Evolutionary conservation across 2,888 invertebrate genomes (phyloP).

Genomic region (Perdita meconis): DNA sequence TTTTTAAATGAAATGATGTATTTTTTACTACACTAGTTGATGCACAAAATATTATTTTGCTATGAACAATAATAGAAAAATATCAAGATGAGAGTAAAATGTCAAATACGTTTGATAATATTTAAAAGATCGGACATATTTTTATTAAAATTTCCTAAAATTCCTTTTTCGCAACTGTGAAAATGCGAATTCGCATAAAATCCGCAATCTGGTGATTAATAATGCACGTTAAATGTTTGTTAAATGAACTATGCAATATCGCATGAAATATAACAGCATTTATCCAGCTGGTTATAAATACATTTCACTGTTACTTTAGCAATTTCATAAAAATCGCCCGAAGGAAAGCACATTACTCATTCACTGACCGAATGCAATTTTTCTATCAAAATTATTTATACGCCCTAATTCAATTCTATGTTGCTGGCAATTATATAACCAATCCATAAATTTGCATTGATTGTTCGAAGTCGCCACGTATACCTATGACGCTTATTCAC

Average conservation of each 20-base stretch:
- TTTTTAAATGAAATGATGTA: too few species aligned
- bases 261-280: neutral
- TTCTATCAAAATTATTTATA: neutral
- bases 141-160: too few species aligned
- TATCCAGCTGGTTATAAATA: neutral
- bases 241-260: neutral
- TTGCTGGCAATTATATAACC: neutral
- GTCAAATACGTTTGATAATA: too few species aligned
- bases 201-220: too few species aligned
- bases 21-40: too few species aligned
- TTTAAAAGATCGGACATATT: too few species aligned
- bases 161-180: too few species aligned
- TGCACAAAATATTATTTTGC: too few species aligned
- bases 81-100: too few species aligned
- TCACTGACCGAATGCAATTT: neutral
- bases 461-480: conserved; percentile 15
- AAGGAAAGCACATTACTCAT: neutral
- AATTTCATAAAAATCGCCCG: neutral
- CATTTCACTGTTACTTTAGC: neutral
- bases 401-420: neutral
- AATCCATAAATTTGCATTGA: neutral
- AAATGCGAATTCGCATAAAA: too few species aligned
- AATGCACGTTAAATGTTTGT: neutral
- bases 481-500: conserved; percentile 22
- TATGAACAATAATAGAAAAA: too few species aligned